Conservation (phyloP, 2,797 vertebrate species). For the Coregonus sp. region DNA sequence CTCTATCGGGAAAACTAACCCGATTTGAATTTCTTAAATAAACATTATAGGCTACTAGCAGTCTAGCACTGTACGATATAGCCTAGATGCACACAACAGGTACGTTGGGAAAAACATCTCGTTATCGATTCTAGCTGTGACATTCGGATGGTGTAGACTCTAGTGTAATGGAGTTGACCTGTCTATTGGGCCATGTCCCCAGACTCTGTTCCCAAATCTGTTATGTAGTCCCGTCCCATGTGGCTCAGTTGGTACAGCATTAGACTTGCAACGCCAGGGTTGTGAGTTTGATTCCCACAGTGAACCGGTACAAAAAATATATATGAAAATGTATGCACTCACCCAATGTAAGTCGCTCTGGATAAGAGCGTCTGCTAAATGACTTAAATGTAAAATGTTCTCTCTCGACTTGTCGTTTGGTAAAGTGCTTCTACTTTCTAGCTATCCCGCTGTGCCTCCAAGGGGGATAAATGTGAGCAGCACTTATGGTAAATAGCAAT, state of each 20-base stretch:
- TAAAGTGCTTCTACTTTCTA: not conserved
- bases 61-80: not conserved
- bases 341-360: too few relatives aligned
- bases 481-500: constrained; percentile 7
- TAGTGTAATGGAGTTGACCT: not conserved
- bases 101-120: not conserved
- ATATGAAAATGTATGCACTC: too few relatives aligned
- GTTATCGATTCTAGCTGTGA: not conserved
- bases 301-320: too few relatives aligned
- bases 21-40: not conserved
- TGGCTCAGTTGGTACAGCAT: too few relatives aligned
- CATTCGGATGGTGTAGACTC: not conserved
- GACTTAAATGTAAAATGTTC: not conserved
- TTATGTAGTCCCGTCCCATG: too few relatives aligned
- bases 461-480: not conserved
- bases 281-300: too few relatives aligned
- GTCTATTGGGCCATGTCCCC: not conserved
- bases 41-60: not conserved
- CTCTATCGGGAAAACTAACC: not conserved
- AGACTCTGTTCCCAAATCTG: not conserved
- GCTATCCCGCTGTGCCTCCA: constrained; percentile 9
- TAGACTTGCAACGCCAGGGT: too few relatives aligned
- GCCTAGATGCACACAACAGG: not conserved
- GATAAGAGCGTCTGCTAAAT: too few relatives aligned
- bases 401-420: not conserved